A percentile compares a stretch with the other conserved stretches of the same genome.
Conservation (phyloP, 2,797 vertebrate species). For the Silurus aristotelis region DNA sequence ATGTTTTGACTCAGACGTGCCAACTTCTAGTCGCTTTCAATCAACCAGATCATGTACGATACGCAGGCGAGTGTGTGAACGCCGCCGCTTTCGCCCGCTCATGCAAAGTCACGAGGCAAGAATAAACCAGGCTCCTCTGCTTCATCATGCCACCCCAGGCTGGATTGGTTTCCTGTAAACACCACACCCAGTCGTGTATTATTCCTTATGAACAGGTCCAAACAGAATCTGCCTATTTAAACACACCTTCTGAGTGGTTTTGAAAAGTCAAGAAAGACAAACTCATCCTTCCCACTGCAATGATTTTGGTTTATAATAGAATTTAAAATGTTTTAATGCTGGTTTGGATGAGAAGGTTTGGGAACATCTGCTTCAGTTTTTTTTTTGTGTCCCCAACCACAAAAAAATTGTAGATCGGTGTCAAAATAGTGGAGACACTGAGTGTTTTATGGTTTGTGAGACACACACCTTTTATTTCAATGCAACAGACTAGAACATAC, state of each 20-base stretch:
- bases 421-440: no score
- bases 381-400: no score
- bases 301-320: neutral
- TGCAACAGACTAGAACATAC: no score
- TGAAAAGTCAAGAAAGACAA: conserved; percentile 3
- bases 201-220: neutral
- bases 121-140: conserved; percentile 4
- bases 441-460: no score
- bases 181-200: neutral
- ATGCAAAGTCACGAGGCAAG: neutral
- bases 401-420: no score
- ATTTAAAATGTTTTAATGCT: neutral
- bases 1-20: conserved; percentile 23
- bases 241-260: neutral
- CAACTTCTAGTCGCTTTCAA: neutral
- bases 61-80: neutral
- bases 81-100: neutral
- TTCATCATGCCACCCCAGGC: neutral
- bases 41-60: neutral
- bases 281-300: neutral
- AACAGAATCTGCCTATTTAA: neutral
- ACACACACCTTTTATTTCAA: no score
- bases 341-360: neutral
- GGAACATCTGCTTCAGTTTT: neutral
- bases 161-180: neutral